phyloP scores from a whole-genome alignment of 2,113 vertebrate species.

The Megatriorchis doriae region DNA sequence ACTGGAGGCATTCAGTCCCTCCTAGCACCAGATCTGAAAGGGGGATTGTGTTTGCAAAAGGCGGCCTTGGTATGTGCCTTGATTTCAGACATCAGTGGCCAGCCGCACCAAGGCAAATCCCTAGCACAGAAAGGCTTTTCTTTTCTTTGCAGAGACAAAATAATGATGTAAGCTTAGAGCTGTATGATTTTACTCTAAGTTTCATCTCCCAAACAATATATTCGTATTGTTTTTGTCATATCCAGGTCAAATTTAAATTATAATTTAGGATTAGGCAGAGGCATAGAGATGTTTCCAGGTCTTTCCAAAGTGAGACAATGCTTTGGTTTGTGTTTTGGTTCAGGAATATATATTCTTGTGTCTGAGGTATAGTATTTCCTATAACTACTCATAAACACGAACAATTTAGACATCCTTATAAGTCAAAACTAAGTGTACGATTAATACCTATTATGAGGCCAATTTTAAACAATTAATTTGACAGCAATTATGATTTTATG shows the following conservation, averaged over 20 bases:
- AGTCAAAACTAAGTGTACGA: conserved; percentile 52
- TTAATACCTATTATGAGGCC: conserved; percentile 48
- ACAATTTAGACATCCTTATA: conserved; percentile 48
- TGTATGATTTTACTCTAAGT: conserved; percentile 8
- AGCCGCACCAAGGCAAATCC: conserved; percentile 49
- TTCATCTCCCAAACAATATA: conserved; percentile 40
- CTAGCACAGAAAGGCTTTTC: conserved; percentile 56
- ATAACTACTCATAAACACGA: conserved; percentile 37
- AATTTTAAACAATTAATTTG: conserved; percentile 65
- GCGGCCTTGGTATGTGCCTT: conserved; percentile 49
- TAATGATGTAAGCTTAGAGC: conserved; percentile 8
- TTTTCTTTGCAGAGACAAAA: conserved; percentile 27
- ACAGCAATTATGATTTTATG: conserved; percentile 39
- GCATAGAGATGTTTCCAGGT: not conserved
- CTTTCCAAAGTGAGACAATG: conserved; percentile 35
- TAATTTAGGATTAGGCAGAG: conserved; percentile 38
- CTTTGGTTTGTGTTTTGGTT: conserved; percentile 36
- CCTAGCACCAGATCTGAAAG: conserved; percentile 31
- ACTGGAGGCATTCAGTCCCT: conserved; percentile 19
- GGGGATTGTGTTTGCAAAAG: conserved; percentile 49
- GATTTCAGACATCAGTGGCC: conserved; percentile 47
- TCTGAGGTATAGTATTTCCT: conserved; percentile 46
- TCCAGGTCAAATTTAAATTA: conserved; percentile 54
- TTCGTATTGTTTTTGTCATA: conserved; percentile 10
- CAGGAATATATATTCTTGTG: conserved; percentile 5